Evolutionary conservation across 2,888 invertebrate genomes (phyloP), one percentile per base, ranked within the genome.

Genomic region (Cataglyphis livida): DNA sequence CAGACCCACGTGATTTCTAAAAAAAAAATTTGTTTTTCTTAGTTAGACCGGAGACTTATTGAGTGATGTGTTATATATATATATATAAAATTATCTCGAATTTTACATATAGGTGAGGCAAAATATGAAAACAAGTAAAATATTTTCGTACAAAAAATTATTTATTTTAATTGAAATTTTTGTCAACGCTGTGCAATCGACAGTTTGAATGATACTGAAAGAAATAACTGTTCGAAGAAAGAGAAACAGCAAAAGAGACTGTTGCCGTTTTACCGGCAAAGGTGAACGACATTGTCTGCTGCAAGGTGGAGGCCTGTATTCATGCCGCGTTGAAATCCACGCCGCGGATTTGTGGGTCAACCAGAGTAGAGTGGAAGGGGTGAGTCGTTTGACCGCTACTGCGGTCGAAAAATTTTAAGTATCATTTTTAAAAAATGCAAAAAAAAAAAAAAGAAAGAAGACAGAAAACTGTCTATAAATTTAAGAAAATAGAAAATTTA

Each of bases 201-300:
- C 10, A 21, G 21, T 38, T 64, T 38, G 4, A 12, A 66, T 66
- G 25, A 25, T 35, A 57, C 21, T 21, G 21, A 12, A 21, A 25
- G 15, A 25, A 12, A 32, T 5, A 66, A 41, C 12, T 41, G 5
- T 10, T 64, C 3, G 28, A 41, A 41, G 61, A 54, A 44, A 73
- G n/a, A 71, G 59, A 81, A 62, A n/a, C 15, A 25, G 81, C 84
- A 66, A 85, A 75, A 64, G 70, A 76, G 84, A 85, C 81, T 87
- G 85, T 86, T 87, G 86, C 81, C 84, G 86, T 86, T 90, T 91
- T 89, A 89, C 88, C 90, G 87, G 84, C 88, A 88, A 89, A 91
- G 92, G 91, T 91, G 91, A 92, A 92, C 90, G 91, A 92, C 92
- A 91, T 88, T 85, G 79, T 74, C 75, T 84, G 79, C 82, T 76